These are phyloP conservation scores for Petaurus breviceps DNA, from an alignment of 2,113 vertebrate genomes.

Conservation along the genomic window DNA sequence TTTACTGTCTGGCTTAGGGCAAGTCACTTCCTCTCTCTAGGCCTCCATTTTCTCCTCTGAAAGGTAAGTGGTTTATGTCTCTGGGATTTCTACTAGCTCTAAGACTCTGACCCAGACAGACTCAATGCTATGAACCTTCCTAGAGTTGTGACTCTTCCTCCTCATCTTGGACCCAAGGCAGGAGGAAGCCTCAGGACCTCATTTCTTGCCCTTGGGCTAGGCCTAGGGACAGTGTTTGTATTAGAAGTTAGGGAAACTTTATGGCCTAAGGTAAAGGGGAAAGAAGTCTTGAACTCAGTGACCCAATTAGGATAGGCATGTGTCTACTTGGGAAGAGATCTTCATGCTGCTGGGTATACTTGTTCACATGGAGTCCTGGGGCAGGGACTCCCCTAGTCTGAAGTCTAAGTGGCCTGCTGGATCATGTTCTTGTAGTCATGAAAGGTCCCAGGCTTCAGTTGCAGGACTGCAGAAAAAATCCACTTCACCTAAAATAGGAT, in stretches of 20 bases:
- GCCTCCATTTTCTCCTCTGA: neutral
- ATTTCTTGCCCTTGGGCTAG: neutral
- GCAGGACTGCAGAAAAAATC: neutral
- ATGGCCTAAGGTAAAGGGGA: neutral
- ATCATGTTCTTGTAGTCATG: conserved; percentile 43
- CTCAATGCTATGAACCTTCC: neutral
- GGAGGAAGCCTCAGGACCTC: neutral
- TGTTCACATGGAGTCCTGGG: neutral
- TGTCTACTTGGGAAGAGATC: neutral
- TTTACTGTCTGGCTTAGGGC: neutral
- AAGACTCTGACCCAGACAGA: neutral
- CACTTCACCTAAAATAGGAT: conserved; percentile 60
- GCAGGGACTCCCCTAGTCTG: accelerated
- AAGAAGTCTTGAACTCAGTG: neutral
- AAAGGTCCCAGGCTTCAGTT: neutral
- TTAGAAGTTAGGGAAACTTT: neutral
- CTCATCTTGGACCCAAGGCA: neutral
- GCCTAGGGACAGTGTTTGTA: neutral
- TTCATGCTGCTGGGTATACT: neutral
- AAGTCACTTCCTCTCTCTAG: neutral
- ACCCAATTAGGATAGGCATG: neutral
- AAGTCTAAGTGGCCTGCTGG: neutral
- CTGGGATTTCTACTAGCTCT: neutral
- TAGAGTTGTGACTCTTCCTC: neutral
- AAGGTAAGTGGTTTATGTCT: neutral